These are phyloP conservation scores for Aurelia sp. DNA, from an alignment of 30 jellyfish, hydroid and myxozoan genomes.

Conservation along the genomic window DNA sequence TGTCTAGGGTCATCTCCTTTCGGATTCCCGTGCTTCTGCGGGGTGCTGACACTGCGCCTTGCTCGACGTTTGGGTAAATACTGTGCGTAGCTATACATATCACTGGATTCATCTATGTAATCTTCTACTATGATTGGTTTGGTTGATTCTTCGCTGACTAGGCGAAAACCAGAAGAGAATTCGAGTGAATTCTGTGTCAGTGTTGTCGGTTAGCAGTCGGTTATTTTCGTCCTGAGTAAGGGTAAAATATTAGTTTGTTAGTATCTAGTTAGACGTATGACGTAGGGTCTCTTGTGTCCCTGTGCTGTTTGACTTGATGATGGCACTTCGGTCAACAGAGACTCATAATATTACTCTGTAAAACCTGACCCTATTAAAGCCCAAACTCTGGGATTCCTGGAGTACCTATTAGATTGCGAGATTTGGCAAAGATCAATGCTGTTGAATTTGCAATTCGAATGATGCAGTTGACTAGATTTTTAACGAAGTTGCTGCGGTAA, in stretches of 20 bases:
- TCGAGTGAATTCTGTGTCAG: conserved; percentile 1
- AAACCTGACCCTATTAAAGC: too few relatives aligned
- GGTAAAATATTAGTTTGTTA: conserved; percentile 46
- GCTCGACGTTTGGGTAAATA: conserved; percentile 30
- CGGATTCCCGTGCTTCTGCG: conserved; percentile 28
- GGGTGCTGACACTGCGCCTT: conserved; percentile 60
- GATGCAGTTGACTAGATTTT: too few relatives aligned
- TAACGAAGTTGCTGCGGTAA: too few relatives aligned
- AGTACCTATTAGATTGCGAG: too few relatives aligned
- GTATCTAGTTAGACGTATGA: neutral
- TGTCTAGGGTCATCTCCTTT: conserved; percentile 35
- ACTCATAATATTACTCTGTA: too few relatives aligned
- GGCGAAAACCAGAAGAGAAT: conserved; percentile 73
- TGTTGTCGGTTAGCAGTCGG: conserved; percentile 51
- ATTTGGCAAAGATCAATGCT: too few relatives aligned
- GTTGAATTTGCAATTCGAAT: too few relatives aligned
- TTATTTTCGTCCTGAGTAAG: conserved; percentile 53
- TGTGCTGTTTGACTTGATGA: too few relatives aligned
- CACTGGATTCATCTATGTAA: conserved; percentile 52
- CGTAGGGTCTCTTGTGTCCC: too few relatives aligned
- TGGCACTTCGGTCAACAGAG: too few relatives aligned
- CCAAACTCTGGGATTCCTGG: too few relatives aligned
- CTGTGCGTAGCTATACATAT: conserved; percentile 32
- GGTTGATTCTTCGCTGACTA: conserved; percentile 55
- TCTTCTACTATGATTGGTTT: conserved; percentile 69